These are phyloP conservation scores for Mixornis gularis DNA, from an alignment of 2,113 vertebrate genomes.

Conservation along the genomic window DNA sequence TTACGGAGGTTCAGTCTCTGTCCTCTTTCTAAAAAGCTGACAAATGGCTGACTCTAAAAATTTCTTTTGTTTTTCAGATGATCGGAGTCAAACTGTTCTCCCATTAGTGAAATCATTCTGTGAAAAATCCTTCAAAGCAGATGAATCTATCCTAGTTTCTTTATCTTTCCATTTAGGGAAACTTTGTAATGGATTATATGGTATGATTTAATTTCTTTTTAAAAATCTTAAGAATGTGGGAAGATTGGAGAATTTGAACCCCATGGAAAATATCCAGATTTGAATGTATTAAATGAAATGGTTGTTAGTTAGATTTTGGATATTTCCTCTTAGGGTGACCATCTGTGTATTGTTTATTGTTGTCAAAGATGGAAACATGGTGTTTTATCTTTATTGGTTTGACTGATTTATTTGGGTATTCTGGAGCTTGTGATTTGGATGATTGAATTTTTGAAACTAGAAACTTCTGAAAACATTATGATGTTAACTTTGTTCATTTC, in stretches of 20 bases:
- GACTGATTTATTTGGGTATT: background rate
- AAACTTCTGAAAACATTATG: background rate
- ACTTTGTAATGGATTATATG: slow-evolving; percentile 88
- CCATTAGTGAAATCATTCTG: slow-evolving; percentile 88
- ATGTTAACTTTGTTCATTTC: background rate
- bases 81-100: slow-evolving; percentile 83
- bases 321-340: background rate
- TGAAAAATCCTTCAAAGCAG: slow-evolving; percentile 87
- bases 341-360: background rate
- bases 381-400: background rate
- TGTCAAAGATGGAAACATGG: background rate
- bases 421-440: background rate
- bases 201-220: slow-evolving; percentile 65
- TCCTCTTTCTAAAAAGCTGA: background rate
- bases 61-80: slow-evolving; percentile 75
- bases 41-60: background rate
- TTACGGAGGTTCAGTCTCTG: background rate
- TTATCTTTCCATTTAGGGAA: slow-evolving; percentile 91
- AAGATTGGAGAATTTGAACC: background rate
- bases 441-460: background rate
- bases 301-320: background rate
- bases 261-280: background rate
- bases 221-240: background rate
- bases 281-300: background rate
- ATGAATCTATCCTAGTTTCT: slow-evolving; percentile 84